Evolutionary conservation across 1,140 invertebrate species (phyloP).

Genomic region (Cotesia chilonis): DNA sequence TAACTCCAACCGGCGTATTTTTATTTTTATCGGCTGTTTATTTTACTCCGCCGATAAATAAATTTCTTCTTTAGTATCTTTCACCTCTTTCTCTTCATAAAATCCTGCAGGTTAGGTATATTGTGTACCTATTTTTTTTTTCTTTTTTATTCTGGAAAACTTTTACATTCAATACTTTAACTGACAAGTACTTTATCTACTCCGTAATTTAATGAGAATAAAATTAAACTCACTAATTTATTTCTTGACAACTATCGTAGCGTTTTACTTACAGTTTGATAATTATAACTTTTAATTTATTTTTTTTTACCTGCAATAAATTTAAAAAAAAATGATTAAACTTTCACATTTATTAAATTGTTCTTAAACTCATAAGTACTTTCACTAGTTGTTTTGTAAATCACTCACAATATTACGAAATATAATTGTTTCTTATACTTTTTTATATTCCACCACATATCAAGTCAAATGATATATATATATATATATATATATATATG

Average conservation of each 20-base stretch:
- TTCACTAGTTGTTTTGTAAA: not conserved
- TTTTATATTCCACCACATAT: no score
- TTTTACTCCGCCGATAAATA: slow-evolving; percentile 20
- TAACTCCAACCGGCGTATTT: not conserved
- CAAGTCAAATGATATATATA: no score
- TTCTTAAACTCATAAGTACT: not conserved
- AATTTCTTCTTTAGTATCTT: slow-evolving; percentile 7
- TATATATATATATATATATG: no score
- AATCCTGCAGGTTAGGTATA: slow-evolving; percentile 17
- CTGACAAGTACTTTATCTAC: not conserved
- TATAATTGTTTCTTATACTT: not conserved
- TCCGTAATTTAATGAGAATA: not conserved
- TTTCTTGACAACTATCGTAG: not conserved
- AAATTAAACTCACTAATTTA: not conserved
- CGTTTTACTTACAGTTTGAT: no score
- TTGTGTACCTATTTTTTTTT: slow-evolving; percentile 1
- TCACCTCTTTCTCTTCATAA: not conserved
- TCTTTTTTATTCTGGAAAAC: not conserved
- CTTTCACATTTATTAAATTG: not conserved
- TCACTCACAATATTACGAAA: not conserved
- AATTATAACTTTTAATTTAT: not conserved
- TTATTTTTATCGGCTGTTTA: slow-evolving; percentile 14
- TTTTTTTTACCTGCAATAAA: not conserved
- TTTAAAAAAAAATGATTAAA: not conserved
- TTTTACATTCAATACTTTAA: not conserved